Evolutionary conservation across 2,888 invertebrate species (phyloP).

Genomic region (Erynnis tages): DNA sequence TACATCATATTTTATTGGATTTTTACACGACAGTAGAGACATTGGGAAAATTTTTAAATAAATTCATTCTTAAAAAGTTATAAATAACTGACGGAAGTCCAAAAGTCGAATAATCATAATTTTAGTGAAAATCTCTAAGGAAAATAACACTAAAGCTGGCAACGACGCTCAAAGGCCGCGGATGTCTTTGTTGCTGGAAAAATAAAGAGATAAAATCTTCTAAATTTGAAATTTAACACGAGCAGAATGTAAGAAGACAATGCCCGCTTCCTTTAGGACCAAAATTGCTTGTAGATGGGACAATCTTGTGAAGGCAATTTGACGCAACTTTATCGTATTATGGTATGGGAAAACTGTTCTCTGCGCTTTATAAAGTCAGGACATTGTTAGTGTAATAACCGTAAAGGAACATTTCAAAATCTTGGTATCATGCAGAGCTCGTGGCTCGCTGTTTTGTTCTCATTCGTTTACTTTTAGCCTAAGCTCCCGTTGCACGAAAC

Average conservation of each 20-base stretch:
- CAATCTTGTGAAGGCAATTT: slow-evolving; percentile 17
- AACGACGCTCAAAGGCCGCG: neutral
- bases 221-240: slow-evolving; percentile 23
- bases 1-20: too few species aligned
- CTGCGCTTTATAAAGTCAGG: slow-evolving; percentile 8
- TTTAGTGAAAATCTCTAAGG: slow-evolving; percentile 6
- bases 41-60: too few species aligned
- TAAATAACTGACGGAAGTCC: slow-evolving; percentile 4
- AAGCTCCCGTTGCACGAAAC: too few species aligned
- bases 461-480: too few species aligned
- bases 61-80: too few species aligned
- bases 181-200: slow-evolving; percentile 14
- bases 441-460: too few species aligned
- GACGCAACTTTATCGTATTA: slow-evolving; percentile 18
- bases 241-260: slow-evolving; percentile 24
- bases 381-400: slow-evolving; percentile 3
- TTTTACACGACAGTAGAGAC: too few species aligned
- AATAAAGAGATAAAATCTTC: slow-evolving; percentile 24
- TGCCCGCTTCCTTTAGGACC: slow-evolving; percentile 15
- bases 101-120: slow-evolving; percentile 5
- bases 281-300: slow-evolving; percentile 12
- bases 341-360: slow-evolving; percentile 7
- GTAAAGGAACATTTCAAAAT: slow-evolving; percentile 1
- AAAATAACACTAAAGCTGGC: slow-evolving; percentile 7
- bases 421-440: too few species aligned